A percentile compares a stretch with the other conserved stretches of the same genome.
Conservation (phyloP, 2,113 vertebrate species). For the Neogobius melanostomus region DNA sequence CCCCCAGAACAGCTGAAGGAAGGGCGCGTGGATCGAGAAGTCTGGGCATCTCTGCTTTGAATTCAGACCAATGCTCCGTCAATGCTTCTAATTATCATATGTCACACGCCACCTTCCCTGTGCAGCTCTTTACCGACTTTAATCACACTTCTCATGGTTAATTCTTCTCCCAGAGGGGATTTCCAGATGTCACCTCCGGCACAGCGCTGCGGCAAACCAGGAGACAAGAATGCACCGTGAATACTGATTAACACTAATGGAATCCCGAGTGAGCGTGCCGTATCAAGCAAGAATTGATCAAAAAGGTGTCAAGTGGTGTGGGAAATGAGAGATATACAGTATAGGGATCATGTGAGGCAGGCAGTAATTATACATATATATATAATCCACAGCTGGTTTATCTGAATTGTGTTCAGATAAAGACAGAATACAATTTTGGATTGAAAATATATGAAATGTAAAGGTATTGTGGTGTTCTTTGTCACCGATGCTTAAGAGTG, state of each 20-base stretch:
- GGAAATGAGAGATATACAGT: neutral
- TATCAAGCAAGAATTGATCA: neutral
- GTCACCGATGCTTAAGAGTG: neutral
- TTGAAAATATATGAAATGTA: no score
- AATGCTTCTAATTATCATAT: neutral
- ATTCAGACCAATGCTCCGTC: neutral
- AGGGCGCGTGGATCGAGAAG: no score
- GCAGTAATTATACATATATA: neutral
- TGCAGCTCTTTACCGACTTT: neutral
- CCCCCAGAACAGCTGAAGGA: no score
- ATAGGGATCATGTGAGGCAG: neutral
- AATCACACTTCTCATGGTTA: conserved; percentile 3
- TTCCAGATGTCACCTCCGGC: conserved; percentile 4
- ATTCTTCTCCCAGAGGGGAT: conserved; percentile 5
- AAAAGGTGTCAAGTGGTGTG: neutral
- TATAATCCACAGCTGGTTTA: neutral
- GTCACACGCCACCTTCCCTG: neutral
- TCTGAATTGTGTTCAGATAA: no score
- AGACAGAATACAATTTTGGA: no score
- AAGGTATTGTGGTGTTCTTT: no score
- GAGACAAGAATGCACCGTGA: neutral
- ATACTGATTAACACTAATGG: neutral
- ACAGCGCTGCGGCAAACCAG: neutral
- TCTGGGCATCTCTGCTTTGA: neutral
- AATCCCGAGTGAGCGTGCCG: neutral